Conservation (phyloP, 2,797 vertebrate species). For the Sebastes nivosus region DNA sequence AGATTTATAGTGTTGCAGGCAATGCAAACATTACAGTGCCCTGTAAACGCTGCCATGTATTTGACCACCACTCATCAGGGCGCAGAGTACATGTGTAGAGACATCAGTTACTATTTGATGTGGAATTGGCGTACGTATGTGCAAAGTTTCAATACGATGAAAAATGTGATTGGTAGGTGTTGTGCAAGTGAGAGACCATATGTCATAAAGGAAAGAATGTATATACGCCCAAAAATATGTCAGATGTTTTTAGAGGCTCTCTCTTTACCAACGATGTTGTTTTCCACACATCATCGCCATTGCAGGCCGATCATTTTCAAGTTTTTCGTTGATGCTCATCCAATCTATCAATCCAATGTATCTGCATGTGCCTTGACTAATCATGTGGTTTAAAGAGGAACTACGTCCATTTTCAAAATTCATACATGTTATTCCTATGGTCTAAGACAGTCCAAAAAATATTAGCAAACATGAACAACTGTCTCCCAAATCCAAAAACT, state of each 20-base stretch:
- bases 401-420: neutral
- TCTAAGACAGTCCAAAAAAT: neutral
- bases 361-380: neutral
- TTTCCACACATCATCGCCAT: neutral
- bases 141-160: conserved; percentile 27
- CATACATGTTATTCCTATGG: neutral
- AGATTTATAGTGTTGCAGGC: conserved; percentile 51
- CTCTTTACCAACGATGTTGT: neutral
- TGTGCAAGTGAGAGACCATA: neutral
- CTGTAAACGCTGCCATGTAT: conserved; percentile 51
- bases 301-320: neutral
- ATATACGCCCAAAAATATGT: neutral
- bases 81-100: conserved; percentile 34
- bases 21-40: conserved; percentile 66
- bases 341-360: neutral
- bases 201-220: neutral
- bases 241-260: neutral
- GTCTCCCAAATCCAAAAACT: neutral
- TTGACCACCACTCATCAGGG: conserved; percentile 48
- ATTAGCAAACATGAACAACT: neutral
- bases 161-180: conserved; percentile 19
- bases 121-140: conserved; percentile 1
- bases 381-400: neutral
- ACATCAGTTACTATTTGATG: conserved; percentile 59
- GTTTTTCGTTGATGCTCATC: neutral